These are phyloP conservation scores for Eilema griseolum DNA, from an alignment of 2,888 invertebrate genomes.

Conservation along the genomic window DNA sequence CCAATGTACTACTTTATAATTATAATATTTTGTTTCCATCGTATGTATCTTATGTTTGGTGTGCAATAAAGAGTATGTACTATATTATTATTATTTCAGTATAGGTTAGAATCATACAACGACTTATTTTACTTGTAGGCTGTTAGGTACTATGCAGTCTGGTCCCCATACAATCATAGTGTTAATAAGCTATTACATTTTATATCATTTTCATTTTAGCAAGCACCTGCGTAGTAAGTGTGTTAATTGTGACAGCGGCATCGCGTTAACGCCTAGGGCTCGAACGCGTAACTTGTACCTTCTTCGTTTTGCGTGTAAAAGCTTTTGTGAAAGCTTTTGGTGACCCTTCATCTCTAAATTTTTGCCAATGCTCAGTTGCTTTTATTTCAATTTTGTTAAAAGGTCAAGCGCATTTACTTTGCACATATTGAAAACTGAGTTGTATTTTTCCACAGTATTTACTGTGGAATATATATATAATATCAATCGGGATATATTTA, in stretches of 20 bases:
- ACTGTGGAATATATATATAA: too few relatives aligned
- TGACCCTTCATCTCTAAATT: not conserved
- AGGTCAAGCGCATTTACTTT: not conserved
- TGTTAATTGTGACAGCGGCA: not conserved
- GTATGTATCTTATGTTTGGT: too few relatives aligned
- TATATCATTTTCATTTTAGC: not conserved
- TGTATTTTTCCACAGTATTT: too few relatives aligned
- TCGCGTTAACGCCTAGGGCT: not conserved
- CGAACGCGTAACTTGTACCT: not conserved
- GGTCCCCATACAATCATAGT: too few relatives aligned
- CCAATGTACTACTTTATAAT: too few relatives aligned
- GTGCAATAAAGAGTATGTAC: too few relatives aligned
- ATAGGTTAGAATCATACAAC: too few relatives aligned
- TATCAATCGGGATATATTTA: too few relatives aligned
- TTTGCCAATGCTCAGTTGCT: not conserved
- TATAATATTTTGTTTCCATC: too few relatives aligned
- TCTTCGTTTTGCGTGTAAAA: conserved; percentile 9
- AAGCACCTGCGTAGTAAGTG: not conserved
- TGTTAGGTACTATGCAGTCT: too few relatives aligned
- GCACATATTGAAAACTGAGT: not conserved
- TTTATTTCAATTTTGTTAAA: not conserved
- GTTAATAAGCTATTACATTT: not conserved
- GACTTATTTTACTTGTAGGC: too few relatives aligned
- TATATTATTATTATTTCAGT: too few relatives aligned
- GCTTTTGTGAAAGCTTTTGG: not conserved